Percentiles rank a stretch among this genome's conserved stretches.
Evolutionary conservation across 2,888 invertebrate species (phyloP).

Genomic region (Watsonalla cultraria): DNA sequence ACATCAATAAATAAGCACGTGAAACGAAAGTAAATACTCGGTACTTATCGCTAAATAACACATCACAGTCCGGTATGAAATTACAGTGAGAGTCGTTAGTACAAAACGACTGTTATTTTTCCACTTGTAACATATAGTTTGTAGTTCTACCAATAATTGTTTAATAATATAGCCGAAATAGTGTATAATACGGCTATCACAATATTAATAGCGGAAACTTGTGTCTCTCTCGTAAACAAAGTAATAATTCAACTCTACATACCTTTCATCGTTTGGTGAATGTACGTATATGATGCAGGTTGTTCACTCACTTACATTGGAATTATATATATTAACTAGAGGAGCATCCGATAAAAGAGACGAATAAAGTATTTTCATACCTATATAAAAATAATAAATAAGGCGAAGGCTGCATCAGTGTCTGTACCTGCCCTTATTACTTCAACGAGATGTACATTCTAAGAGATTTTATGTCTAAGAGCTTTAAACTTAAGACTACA

Average conservation of each 20-base stretch:
- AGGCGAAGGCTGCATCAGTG: no score
- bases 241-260: slow-evolving; percentile 24
- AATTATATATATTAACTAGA: no score
- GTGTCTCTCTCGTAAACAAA: slow-evolving; percentile 26
- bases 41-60: slow-evolving; percentile 1
- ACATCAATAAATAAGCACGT: not conserved
- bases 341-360: no score
- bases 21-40: not conserved
- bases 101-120: slow-evolving; percentile 8
- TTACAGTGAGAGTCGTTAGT: not conserved
- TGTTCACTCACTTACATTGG: no score
- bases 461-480: no score
- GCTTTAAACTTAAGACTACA: no score
- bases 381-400: no score
- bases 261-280: not conserved
- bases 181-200: slow-evolving; percentile 26
- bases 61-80: not conserved
- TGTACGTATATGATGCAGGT: not conserved
- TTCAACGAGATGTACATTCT: no score
- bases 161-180: slow-evolving; percentile 31
- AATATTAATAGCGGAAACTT: slow-evolving; percentile 32
- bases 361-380: no score
- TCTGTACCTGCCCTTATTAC: no score
- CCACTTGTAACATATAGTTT: slow-evolving; percentile 12
- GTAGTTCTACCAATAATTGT: slow-evolving; percentile 18